Conservation (phyloP, 1,140 invertebrate species). For the Periplaneta americana region DNA sequence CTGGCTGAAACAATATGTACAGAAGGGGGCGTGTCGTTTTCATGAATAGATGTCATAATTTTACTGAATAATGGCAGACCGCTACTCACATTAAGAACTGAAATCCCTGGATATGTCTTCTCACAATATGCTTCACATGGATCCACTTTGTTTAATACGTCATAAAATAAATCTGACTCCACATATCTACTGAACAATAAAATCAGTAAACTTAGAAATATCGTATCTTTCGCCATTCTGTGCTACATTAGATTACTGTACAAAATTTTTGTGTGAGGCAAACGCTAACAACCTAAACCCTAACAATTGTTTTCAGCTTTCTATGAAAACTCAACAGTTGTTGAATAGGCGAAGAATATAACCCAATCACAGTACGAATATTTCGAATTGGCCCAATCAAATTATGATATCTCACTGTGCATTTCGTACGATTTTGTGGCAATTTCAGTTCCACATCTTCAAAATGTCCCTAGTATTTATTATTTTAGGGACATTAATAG, state of each 20-base stretch:
- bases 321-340: not conserved
- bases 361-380: not conserved
- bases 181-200: slow-evolving; percentile 14
- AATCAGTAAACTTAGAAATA: slow-evolving; percentile 14
- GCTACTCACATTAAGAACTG: slow-evolving; percentile 17
- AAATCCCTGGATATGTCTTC: slow-evolving; percentile 24
- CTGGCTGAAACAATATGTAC: too few relatives aligned
- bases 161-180: slow-evolving; percentile 28
- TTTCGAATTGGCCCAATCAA: not conserved
- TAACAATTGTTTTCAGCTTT: not conserved
- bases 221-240: not conserved
- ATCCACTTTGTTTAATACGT: slow-evolving; percentile 29
- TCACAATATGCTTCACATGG: slow-evolving; percentile 35
- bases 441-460: not conserved
- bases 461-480: not conserved
- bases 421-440: not conserved
- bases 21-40: not conserved
- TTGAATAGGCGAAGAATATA: not conserved
- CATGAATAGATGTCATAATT: not conserved
- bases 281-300: too few relatives aligned
- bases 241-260: not conserved
- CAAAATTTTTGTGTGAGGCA: not conserved
- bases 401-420: not conserved
- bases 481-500: too few relatives aligned
- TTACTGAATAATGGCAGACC: slow-evolving; percentile 22